Base-by-base conservation (phyloP, 2,113 vertebrate genomes). In the Seriola quinqueradiata region DNA sequence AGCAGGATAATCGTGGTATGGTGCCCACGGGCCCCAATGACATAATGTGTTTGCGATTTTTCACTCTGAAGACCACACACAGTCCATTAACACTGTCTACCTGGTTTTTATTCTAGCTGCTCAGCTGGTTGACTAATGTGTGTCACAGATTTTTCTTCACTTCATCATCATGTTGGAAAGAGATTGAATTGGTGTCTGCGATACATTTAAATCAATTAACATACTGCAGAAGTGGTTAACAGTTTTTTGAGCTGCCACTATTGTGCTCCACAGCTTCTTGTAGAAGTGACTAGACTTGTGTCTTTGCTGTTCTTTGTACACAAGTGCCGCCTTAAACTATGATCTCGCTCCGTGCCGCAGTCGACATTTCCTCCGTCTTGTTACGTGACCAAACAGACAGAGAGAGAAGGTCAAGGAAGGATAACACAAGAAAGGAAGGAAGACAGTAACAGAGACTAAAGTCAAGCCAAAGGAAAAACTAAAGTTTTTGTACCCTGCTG, bases 401-500 rank as follows among this genome's bases (percentile, higher is more conserved):
- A 70, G 54, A 80, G 60, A 58, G 16, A 64, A 54, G 32, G n/a
- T 44, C 12, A 64, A 70, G 68, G 23, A 38, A 19, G n/a, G 67
- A 79, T 79, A 66, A 64, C 50, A n/a, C 59, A 28, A 68, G 36
- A 25, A 40, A 57, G 21, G 50, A 67, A 36, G 68, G 28, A 66
- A 44, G 64, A 55, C 42, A 50, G 55, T 2, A 23, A 70, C 65
- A 70, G 25, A 57, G 34, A 74, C 55, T 63, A 40, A 48, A 78
- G 42, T 3, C n/a, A 11, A 75, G 58, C 36, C 46, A 77, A 70
- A 61, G 32, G 42, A 68, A 42, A 75, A 34, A 34, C 14, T 34
- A 48, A 78, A 70, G 50, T 1, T 58, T 70, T 48, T 58, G 21
- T 87, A 99, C 98, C 93, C 98, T 95, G 94, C 95, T 97, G 92